phyloP scores from a whole-genome alignment of 2,888 invertebrate genomes.

The Tetranychus piercei region DNA sequence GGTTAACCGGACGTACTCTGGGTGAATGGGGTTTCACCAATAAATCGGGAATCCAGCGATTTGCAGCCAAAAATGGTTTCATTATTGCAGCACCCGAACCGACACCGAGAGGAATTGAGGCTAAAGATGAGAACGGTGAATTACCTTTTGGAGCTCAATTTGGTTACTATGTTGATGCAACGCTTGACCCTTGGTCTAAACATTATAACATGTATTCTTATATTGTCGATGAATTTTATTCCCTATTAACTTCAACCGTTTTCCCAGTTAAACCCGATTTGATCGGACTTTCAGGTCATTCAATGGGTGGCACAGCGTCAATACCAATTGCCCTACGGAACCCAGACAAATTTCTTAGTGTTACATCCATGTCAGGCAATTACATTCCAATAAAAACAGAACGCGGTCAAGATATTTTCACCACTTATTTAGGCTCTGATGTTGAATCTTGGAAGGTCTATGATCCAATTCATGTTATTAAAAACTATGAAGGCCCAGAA shows the following conservation, averaged over 20 bases:
- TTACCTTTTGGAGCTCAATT: not conserved
- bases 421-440: not conserved
- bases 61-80: not conserved
- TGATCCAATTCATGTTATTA: constrained; percentile 3
- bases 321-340: not conserved
- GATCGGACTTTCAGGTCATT: constrained; percentile 6
- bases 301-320: constrained; percentile 6
- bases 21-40: constrained; percentile 4
- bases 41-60: constrained; percentile 12
- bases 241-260: not conserved
- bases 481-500: not conserved
- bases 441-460: not conserved
- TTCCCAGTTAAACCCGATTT: not conserved
- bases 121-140: not conserved
- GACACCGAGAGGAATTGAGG: constrained; percentile 9
- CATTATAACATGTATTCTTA: constrained; percentile 11
- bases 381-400: not conserved
- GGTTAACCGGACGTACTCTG: not conserved
- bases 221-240: not conserved
- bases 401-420: not conserved
- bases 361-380: not conserved
- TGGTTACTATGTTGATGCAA: constrained; percentile 9
- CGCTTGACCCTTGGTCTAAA: not conserved
- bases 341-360: not conserved
- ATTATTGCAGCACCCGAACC: constrained; percentile 6